Conservation (phyloP, 2,113 vertebrate species). For the Bos taurus region ARS-UCD2.0 NC_037328.1:32858501-32859000, state of each 20-base stretch:
- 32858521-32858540: neutral
- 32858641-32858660: neutral
- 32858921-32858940: neutral
- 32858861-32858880: neutral
- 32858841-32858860: neutral
- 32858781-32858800: neutral
- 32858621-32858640: neutral
- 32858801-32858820: neutral
- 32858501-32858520: neutral
- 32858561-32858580: neutral
- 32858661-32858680: neutral
- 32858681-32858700: neutral
- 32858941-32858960: neutral
- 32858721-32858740: neutral
- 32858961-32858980: neutral
- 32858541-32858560: neutral
- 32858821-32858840: neutral
- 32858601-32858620: neutral
- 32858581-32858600: neutral
- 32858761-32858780: neutral
- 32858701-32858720: neutral
- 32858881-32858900: neutral
- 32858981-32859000: neutral
- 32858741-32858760: neutral
- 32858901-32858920: neutral